Conservation (phyloP, 2,113 vertebrate species). For the Anoura caudifer region DNA sequence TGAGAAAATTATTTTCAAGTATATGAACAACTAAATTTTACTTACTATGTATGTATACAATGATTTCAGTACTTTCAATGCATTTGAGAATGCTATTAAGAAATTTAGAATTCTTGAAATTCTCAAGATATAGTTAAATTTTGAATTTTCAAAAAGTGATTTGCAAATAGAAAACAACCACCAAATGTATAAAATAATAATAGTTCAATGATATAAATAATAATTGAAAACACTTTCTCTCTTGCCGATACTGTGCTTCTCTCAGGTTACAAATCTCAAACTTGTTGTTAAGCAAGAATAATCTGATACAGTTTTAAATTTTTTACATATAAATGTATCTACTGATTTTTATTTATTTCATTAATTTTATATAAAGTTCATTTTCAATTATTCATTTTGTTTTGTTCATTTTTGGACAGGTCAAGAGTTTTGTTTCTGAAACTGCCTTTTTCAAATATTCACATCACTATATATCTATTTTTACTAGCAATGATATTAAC, state of each 20-base stretch:
- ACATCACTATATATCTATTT: neutral
- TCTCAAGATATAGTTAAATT: neutral
- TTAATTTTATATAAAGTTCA: neutral
- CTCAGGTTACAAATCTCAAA: slow-evolving; percentile 1
- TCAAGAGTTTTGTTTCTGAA: neutral
- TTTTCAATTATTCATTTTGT: neutral
- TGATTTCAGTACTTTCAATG: neutral
- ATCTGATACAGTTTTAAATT: neutral
- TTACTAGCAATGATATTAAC: slow-evolving; percentile 12
- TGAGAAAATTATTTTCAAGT: slow-evolving; percentile 9
- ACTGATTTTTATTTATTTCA: neutral
- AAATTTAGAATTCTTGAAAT: neutral
- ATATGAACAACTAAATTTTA: neutral
- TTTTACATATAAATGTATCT: neutral
- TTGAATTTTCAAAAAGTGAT: neutral
- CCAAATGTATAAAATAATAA: neutral
- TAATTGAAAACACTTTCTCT: neutral
- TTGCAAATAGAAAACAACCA: neutral
- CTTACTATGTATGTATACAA: neutral
- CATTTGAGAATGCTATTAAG: neutral
- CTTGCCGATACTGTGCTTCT: neutral
- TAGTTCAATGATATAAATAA: neutral
- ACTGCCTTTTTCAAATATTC: neutral
- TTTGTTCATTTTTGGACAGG: neutral
- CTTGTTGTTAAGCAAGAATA: neutral